A percentile compares a stretch with the other conserved stretches of the same genome.
Evolutionary conservation across 2,113 vertebrate species (phyloP).

Genomic region (Aptenodytes forsteri): DNA sequence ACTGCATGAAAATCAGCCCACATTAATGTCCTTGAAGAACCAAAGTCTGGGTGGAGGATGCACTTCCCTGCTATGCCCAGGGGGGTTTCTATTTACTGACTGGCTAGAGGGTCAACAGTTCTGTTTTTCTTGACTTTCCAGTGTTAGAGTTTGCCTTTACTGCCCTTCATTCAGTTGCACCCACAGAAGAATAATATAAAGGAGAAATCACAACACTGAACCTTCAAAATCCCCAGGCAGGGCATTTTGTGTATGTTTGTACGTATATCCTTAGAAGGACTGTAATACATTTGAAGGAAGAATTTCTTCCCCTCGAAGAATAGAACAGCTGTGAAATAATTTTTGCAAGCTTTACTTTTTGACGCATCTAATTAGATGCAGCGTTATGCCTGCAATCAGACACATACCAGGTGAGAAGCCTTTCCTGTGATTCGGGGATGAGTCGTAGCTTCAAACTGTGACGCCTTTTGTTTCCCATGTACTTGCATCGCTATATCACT

Average conservation of each 20-base stretch:
- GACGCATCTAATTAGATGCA: constrained; percentile 33
- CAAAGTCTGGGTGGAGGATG: not conserved
- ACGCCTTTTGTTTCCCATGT: not conserved
- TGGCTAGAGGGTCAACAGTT: not conserved
- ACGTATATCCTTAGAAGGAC: not conserved
- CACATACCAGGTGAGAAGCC: not conserved
- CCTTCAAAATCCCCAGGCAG: not conserved
- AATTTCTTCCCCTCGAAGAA: not conserved
- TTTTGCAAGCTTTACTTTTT: constrained; percentile 25
- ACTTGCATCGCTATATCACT: not conserved
- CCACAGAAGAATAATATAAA: not conserved
- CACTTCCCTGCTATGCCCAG: not conserved
- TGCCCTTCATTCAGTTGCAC: not conserved
- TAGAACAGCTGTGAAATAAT: not conserved
- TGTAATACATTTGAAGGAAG: not conserved
- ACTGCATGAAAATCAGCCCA: constrained; percentile 32
- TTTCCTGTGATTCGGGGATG: not conserved
- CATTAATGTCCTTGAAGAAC: constrained; percentile 19
- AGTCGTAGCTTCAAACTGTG: not conserved
- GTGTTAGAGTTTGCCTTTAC: not conserved
- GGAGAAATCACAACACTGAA: not conserved
- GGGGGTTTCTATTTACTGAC: not conserved
- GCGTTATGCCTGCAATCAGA: not conserved
- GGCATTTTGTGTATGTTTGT: not conserved
- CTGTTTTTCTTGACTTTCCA: not conserved